These are phyloP conservation scores for Papilio gigon DNA, from an alignment of 2,888 invertebrate genomes.

Conservation along the genomic window DNA sequence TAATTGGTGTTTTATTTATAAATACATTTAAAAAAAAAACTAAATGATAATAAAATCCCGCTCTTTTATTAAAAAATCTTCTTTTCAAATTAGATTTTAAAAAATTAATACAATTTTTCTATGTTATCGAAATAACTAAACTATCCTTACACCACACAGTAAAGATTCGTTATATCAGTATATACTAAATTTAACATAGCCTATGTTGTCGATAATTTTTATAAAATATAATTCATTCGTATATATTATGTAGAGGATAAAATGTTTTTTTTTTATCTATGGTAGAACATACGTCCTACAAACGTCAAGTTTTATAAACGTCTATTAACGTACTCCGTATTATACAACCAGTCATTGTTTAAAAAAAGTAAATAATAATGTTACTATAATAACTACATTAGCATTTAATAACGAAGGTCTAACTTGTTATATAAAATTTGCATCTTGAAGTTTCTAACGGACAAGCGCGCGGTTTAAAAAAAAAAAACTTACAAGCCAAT, in stretches of 20 bases:
- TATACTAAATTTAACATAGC: too few species aligned
- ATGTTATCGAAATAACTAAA: too few species aligned
- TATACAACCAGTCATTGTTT: conserved; percentile 37
- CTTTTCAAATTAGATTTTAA: too few species aligned
- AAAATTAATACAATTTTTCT: too few species aligned
- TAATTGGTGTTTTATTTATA: conserved; percentile 34
- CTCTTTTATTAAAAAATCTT: background rate
- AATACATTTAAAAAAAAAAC: background rate
- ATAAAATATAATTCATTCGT: background rate
- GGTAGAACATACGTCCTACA: background rate
- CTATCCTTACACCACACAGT: too few species aligned
- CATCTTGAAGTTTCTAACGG: background rate
- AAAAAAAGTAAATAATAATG: conserved; percentile 33
- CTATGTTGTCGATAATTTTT: background rate
- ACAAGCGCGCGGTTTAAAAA: too few species aligned
- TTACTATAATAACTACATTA: conserved; percentile 24
- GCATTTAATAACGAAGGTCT: background rate
- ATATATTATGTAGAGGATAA: too few species aligned
- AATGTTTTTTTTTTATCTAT: background rate
- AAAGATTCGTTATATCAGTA: too few species aligned
- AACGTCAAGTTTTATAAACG: conserved; percentile 28
- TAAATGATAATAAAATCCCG: background rate
- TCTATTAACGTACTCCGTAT: conserved; percentile 7
- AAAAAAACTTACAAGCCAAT: too few species aligned
- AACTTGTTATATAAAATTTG: background rate